phyloP scores from a whole-genome alignment of 92 coral and sea anemone genomes.

The Diadumene lineata region DNA sequence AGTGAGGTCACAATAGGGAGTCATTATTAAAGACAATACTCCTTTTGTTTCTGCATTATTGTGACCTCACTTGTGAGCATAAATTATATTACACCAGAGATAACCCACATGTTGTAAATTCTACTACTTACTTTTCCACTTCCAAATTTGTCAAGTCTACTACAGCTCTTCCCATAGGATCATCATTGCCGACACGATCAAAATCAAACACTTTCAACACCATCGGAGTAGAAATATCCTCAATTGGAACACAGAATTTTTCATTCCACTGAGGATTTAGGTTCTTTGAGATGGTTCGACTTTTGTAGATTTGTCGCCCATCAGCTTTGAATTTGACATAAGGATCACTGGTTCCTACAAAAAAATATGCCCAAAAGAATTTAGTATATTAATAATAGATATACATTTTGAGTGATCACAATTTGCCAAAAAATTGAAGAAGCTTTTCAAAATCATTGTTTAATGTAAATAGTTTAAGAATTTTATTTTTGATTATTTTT shows the following conservation, averaged over 20 bases:
- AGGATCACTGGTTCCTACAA: slow-evolving; percentile 97
- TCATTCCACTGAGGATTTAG: slow-evolving; percentile 99
- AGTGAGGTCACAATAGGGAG: too few species aligned
- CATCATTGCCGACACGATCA: slow-evolving; percentile 97
- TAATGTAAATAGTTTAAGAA: too few species aligned
- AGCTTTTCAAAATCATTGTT: too few species aligned
- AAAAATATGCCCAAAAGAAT: neutral
- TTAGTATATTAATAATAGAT: neutral
- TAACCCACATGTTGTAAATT: too few species aligned
- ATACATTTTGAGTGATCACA: slow-evolving; percentile 20
- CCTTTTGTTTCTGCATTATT: too few species aligned
- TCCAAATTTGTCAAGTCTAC: slow-evolving; percentile 86
- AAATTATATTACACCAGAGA: too few species aligned
- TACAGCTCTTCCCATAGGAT: slow-evolving; percentile 93
- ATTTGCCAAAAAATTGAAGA: too few species aligned
- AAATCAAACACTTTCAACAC: slow-evolving; percentile 94
- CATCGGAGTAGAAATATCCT: slow-evolving; percentile 93
- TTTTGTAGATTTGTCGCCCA: slow-evolving; percentile 96
- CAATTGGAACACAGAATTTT: slow-evolving; percentile 98
- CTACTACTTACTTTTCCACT: slow-evolving; percentile 77
- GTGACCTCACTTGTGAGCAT: too few species aligned
- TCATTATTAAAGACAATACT: too few species aligned
- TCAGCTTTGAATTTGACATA: slow-evolving; percentile 98
- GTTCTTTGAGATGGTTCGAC: slow-evolving; percentile 90
- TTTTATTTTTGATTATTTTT: too few species aligned